phyloP scores from a whole-genome alignment of 2,113 vertebrate genomes.

The Xiphorhynchus elegans region DNA sequence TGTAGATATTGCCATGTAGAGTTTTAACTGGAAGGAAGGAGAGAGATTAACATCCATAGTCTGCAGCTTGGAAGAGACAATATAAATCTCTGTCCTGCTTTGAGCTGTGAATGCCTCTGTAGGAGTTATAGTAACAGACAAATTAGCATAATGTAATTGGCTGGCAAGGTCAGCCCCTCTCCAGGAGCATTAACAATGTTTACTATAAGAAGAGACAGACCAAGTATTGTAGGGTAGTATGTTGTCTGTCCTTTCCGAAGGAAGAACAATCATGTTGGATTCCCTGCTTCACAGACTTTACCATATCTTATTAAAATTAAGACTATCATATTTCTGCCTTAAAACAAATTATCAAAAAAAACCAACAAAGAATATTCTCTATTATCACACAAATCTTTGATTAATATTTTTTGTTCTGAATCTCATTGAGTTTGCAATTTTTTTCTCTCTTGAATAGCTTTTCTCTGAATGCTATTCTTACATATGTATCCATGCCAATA shows the following conservation, averaged over 20 bases:
- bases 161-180: constrained; percentile 70
- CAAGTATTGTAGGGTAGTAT: background rate
- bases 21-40: background rate
- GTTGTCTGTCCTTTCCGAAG: constrained; percentile 30
- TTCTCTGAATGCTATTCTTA: background rate
- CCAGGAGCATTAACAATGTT: constrained; percentile 57
- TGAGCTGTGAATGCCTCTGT: constrained; percentile 57
- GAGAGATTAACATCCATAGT: constrained; percentile 54
- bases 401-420: background rate
- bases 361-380: background rate
- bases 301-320: constrained; percentile 1
- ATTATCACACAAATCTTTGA: background rate
- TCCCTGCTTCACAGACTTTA: background rate
- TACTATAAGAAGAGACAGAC: constrained; percentile 57
- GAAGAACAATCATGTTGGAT: constrained; percentile 18
- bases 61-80: constrained; percentile 47
- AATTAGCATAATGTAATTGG: constrained; percentile 76
- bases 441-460: background rate
- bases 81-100: constrained; percentile 67
- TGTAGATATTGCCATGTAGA: constrained; percentile 5
- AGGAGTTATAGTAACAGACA: constrained; percentile 70
- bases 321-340: constrained; percentile 21
- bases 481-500: background rate
- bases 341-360: background rate
- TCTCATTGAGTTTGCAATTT: background rate